Conservation (phyloP, 2,113 vertebrate species). For the Pungitius pungitius region DNA sequence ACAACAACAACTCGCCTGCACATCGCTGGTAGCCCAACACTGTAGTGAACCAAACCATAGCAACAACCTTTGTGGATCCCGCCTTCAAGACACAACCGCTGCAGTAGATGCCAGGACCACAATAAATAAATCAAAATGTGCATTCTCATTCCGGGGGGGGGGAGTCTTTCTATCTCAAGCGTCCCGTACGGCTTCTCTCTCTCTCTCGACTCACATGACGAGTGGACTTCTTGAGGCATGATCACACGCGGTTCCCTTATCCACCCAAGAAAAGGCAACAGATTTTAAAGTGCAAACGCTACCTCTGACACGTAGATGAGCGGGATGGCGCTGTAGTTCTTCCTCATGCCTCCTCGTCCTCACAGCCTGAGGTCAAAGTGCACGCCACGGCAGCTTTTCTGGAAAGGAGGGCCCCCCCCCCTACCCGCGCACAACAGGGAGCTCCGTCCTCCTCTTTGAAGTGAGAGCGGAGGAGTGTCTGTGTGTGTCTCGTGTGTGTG, state of each 20-base stretch:
- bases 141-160: background rate
- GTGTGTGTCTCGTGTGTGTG: conserved; percentile 4
- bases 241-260: conserved; percentile 12
- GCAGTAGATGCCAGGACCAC: background rate
- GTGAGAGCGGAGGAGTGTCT: conserved; percentile 25
- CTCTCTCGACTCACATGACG: background rate
- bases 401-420: background rate
- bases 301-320: conserved; percentile 78
- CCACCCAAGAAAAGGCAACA: background rate
- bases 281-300: conserved; percentile 31
- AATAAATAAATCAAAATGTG: background rate
- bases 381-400: conserved; percentile 40
- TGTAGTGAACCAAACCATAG: background rate
- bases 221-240: background rate
- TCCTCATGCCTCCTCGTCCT: conserved; percentile 74
- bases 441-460: conserved; percentile 47
- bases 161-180: background rate
- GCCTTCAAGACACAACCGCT: background rate
- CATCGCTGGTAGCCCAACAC: fast-evolving
- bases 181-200: background rate
- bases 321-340: conserved; percentile 68
- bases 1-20: background rate
- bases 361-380: conserved; percentile 64
- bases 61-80: background rate
- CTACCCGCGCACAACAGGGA: conserved; percentile 42